phyloP scores from a whole-genome alignment of 2,888 invertebrate genomes.

The Thecophora atra region DNA sequence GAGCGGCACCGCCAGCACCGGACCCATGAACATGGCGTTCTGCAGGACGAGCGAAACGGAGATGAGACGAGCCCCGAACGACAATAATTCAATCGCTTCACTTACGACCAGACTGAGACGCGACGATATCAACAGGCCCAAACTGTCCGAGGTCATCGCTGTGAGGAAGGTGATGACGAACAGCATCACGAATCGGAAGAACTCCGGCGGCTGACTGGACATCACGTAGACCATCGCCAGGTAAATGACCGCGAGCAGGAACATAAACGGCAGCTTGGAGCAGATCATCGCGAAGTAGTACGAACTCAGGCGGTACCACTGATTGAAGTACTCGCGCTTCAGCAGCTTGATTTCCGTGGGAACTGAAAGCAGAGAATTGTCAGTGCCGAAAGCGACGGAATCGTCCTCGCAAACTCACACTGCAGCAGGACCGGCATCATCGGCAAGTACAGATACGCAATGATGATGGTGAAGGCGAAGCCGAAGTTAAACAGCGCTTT shows the following conservation, averaged over 20 bases:
- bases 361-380: conserved; percentile 69
- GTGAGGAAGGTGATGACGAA: conserved; percentile 76
- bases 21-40: conserved; percentile 91
- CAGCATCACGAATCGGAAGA: conserved; percentile 74
- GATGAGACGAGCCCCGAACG: neutral
- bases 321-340: conserved; percentile 83
- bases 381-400: neutral
- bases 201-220: conserved; percentile 80
- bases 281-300: conserved; percentile 79
- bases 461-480: conserved; percentile 81
- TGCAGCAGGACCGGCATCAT: conserved; percentile 83
- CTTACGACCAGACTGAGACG: conserved; percentile 80
- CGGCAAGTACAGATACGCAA: conserved; percentile 82
- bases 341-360: conserved; percentile 80
- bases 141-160: conserved; percentile 80
- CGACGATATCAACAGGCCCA: conserved; percentile 80
- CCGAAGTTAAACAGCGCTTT: conserved; percentile 86
- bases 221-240: conserved; percentile 77
- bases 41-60: conserved; percentile 57
- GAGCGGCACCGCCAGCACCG: conserved; percentile 85
- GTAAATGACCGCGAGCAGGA: conserved; percentile 75
- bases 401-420: conserved; percentile 79
- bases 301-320: conserved; percentile 83
- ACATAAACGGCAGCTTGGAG: conserved; percentile 77
- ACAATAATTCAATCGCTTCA: conserved; percentile 47